Conservation (phyloP, 2,797 vertebrate genomes). For the Gephyroberyx darwinii region DNA sequence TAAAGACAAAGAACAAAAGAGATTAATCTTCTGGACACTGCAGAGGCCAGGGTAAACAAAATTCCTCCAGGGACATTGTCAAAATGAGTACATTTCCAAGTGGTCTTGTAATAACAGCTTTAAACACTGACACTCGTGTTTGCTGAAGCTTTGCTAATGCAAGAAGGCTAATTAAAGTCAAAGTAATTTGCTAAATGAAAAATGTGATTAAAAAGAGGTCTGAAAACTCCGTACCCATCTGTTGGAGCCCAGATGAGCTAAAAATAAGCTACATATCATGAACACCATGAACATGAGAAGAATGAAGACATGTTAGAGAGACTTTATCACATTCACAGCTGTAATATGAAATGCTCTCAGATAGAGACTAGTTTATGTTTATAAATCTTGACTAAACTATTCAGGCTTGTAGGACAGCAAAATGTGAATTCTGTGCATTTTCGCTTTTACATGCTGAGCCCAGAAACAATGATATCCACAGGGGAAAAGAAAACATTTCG, state of each 20-base stretch:
- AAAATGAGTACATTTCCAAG: background rate
- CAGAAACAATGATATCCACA: background rate
- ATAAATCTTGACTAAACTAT: background rate
- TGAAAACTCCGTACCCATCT: slow-evolving; percentile 28
- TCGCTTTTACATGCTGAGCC: background rate
- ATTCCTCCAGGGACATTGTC: background rate
- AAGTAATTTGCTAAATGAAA: slow-evolving; percentile 48
- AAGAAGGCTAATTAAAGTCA: slow-evolving; percentile 51
- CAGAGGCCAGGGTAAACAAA: slow-evolving; percentile 9
- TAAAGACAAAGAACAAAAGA: slow-evolving; percentile 42
- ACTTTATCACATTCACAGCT: slow-evolving; percentile 22
- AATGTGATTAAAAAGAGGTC: slow-evolving; percentile 37
- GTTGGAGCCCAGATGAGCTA: slow-evolving; percentile 23
- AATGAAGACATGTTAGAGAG: slow-evolving; percentile 22
- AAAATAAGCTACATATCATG: slow-evolving; percentile 23
- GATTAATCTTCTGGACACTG: slow-evolving; percentile 30
- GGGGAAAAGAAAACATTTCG: slow-evolving; percentile 2
- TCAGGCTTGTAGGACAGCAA: background rate
- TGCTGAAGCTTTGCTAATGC: slow-evolving; percentile 24
- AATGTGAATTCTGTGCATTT: background rate
- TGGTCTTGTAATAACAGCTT: slow-evolving; percentile 2
- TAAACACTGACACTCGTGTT: slow-evolving; percentile 2
- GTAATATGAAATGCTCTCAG: background rate
- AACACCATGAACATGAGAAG: slow-evolving; percentile 25
- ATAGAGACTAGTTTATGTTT: background rate